Evolutionary conservation across 2,113 vertebrate genomes (phyloP).

Genomic region (Xyrauchen texanus): DNA sequence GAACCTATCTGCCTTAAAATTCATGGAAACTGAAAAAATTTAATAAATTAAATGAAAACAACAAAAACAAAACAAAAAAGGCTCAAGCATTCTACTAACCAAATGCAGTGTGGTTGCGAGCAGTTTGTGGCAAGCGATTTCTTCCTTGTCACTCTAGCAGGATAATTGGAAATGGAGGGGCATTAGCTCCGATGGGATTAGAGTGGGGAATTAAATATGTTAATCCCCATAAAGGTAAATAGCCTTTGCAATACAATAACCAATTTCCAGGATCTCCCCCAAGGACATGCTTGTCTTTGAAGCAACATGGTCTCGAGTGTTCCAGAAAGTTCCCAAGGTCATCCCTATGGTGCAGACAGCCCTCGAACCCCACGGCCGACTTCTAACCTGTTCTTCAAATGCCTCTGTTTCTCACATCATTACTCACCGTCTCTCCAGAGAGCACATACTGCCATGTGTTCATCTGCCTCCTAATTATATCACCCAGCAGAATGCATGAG

Average conservation of each 20-base stretch:
- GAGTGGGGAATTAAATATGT: conserved; percentile 84
- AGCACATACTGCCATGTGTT: conserved; percentile 74
- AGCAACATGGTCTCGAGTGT: conserved; percentile 68
- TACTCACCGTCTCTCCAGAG: conserved; percentile 66
- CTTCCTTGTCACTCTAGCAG: conserved; percentile 76
- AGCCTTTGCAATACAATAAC: conserved; percentile 84
- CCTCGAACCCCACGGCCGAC: conserved; percentile 64
- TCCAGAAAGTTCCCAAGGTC: conserved; percentile 78
- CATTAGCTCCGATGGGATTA: conserved; percentile 82
- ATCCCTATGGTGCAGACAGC: conserved; percentile 66
- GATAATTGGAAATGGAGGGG: conserved; percentile 84
- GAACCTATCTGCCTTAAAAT: not conserved
- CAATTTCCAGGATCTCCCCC: conserved; percentile 82
- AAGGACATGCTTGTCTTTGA: conserved; percentile 82
- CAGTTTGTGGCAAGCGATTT: conserved; percentile 72
- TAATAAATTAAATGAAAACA: not conserved
- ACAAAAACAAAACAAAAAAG: conserved; percentile 22
- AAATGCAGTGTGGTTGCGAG: conserved; percentile 68
- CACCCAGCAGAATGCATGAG: conserved; percentile 75
- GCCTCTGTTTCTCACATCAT: conserved; percentile 72
- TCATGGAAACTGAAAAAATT: too few species aligned
- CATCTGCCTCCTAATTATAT: conserved; percentile 81
- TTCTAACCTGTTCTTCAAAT: conserved; percentile 76
- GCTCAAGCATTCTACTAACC: conserved; percentile 38
- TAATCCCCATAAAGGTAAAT: conserved; percentile 86